phyloP scores from a whole-genome alignment of 2,888 invertebrate species.

The Synanthedon myopaeformis region DNA sequence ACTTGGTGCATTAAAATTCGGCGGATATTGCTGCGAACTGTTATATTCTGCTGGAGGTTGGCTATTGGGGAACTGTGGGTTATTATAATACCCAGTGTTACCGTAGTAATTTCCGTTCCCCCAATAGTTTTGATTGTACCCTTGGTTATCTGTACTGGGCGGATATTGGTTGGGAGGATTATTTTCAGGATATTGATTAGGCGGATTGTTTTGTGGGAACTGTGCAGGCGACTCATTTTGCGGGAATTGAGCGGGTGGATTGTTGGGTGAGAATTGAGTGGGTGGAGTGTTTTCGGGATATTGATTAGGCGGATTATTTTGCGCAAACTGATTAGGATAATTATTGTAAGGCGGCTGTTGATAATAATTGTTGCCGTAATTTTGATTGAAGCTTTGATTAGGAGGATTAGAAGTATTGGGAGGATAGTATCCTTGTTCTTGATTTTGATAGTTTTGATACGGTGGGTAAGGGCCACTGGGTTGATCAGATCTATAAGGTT shows the following conservation, averaged over 20 bases:
- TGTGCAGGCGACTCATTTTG: background rate
- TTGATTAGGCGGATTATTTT: conserved; percentile 1
- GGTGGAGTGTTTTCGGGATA: background rate
- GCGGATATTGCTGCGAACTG: conserved; percentile 39
- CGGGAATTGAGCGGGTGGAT: conserved; percentile 1
- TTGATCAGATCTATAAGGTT: conserved; percentile 37
- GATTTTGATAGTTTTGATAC: conserved; percentile 46
- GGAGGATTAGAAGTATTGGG: conserved; percentile 29
- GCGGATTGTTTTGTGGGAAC: background rate
- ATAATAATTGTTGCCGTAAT: conserved; percentile 52
- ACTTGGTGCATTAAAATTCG: conserved; percentile 35
- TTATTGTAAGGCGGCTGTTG: conserved; percentile 42
- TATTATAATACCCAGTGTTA: conserved; percentile 51
- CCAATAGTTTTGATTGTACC: conserved; percentile 59
- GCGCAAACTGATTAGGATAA: conserved; percentile 34
- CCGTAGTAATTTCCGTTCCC: conserved; percentile 51
- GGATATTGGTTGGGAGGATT: background rate
- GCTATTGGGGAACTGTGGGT: conserved; percentile 46
- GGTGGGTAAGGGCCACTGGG: conserved; percentile 47
- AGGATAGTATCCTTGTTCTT: conserved; percentile 49
- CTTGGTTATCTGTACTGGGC: conserved; percentile 25
- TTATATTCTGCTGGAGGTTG: conserved; percentile 35
- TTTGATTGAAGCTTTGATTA: conserved; percentile 56
- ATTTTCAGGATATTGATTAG: conserved; percentile 1
- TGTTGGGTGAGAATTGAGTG: background rate